Conservation (phyloP, 2,797 vertebrate species). For the Esox lucius region DNA sequence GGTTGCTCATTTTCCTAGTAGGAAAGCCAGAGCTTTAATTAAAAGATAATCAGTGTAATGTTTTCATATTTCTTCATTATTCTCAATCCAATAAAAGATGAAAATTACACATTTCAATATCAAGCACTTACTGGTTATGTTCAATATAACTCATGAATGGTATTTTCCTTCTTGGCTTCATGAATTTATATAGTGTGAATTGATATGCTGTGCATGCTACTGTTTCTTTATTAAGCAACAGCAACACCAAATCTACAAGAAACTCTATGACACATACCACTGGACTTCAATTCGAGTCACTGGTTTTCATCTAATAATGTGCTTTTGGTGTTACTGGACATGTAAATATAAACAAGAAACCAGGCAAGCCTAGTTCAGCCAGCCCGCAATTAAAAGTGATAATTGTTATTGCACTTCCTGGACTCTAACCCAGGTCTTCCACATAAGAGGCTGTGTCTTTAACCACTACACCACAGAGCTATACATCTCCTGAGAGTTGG, state of each 20-base stretch:
- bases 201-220: background rate
- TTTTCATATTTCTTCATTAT: background rate
- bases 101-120: background rate
- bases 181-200: background rate
- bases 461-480: no score
- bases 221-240: background rate
- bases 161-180: background rate
- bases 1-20: background rate
- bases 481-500: no score
- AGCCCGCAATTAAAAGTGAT: no score
- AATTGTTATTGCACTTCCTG: no score
- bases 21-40: background rate
- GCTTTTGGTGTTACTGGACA: background rate
- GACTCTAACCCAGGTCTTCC: no score
- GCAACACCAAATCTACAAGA: background rate
- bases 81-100: background rate
- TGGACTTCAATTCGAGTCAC: background rate
- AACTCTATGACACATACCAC: background rate
- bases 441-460: no score
- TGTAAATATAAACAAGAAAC: background rate
- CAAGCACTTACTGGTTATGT: background rate
- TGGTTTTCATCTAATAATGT: background rate
- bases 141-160: background rate
- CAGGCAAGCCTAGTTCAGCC: no score
- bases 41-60: background rate